Evolutionary conservation across 1,140 invertebrate species (phyloP).

Genomic region (Mercenaria mercenaria): DNA sequence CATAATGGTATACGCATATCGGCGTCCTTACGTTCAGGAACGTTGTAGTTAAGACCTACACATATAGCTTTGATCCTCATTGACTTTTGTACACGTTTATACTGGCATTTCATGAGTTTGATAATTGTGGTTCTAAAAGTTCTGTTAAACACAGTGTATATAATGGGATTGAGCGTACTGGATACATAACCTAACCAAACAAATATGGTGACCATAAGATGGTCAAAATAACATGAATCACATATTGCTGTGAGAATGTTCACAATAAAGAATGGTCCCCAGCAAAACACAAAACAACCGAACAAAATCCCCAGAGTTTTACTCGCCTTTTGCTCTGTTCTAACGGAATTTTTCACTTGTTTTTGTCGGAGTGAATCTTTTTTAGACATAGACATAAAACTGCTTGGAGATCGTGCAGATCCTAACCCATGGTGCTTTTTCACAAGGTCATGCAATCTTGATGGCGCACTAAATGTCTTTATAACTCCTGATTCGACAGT

Average conservation of each 20-base stretch:
- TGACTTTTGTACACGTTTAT: slow-evolving; percentile 70
- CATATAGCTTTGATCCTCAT: slow-evolving; percentile 63
- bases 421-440: slow-evolving; percentile 21
- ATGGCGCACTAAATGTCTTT: slow-evolving; percentile 54
- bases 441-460: slow-evolving; percentile 45
- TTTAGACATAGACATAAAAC: slow-evolving; percentile 22
- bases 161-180: slow-evolving; percentile 85
- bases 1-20: slow-evolving; percentile 46
- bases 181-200: slow-evolving; percentile 85
- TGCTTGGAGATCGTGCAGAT: slow-evolving; percentile 5
- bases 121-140: slow-evolving; percentile 82
- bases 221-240: slow-evolving; percentile 87
- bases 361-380: slow-evolving; percentile 60
- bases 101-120: slow-evolving; percentile 81
- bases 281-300: slow-evolving; percentile 83
- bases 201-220: slow-evolving; percentile 77
- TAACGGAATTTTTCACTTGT: slow-evolving; percentile 74
- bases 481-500: slow-evolving; percentile 16
- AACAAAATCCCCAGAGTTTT: slow-evolving; percentile 86
- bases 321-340: slow-evolving; percentile 97
- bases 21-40: background rate
- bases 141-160: slow-evolving; percentile 85
- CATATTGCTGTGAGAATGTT: slow-evolving; percentile 82
- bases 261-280: slow-evolving; percentile 85
- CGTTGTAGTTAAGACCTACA: slow-evolving; percentile 34